Evolutionary conservation across 2,113 vertebrate species (phyloP), one percentile per base, ranked within the genome.

Genomic region (Blennius ocellaris): DNA sequence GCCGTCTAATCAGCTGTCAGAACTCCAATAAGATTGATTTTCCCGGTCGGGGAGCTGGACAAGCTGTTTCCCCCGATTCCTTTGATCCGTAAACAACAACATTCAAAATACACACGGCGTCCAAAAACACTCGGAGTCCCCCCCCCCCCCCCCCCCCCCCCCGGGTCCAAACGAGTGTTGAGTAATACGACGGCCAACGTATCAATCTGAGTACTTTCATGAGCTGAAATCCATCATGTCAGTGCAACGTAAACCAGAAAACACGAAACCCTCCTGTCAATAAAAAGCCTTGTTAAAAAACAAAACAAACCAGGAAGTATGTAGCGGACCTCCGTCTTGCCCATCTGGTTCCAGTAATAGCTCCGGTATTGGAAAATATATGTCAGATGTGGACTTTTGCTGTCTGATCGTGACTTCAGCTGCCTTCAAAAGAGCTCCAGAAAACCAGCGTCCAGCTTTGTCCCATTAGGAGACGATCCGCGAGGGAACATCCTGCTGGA

Each of bases 341-440:
- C 81, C 91, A 92, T 92, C 72, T 93, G 91, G 71, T 90, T 93
- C 59, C 69, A 89, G 81, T 91, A 89, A 92, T 58, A 59, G 50
- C 68, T 69, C 74, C 68, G 69, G 74, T 78, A 88, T 85, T 83
- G 81, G 83, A 72, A 91, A 92, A 91, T 89, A 65, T 76, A 81
- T 91, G 70, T 93, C 91, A 93, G 90, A 91, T 93, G 92, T 92
- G 78, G 83, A 86, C 82, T 62, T 59, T 67, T 57, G 21, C 78
- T 85, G 82, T 89, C 82, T 88, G 87, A 88, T 89, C 82, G 89
- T 90, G 82, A 83, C 81, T 86, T 76, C 63, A 85, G 80, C 81
- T 86, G 82, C 78, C 80, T 91, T 88, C 82, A 89, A 89, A 90
- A 78, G 80, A 69, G 67, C 51, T 43, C 30, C 41, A 75, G 54